Percentiles rank a stretch among this genome's conserved stretches.
These are phyloP conservation scores for Scolopax bukidnonensis DNA, from an alignment of 2,797 vertebrate genomes.

Conservation along the genomic window DNA sequence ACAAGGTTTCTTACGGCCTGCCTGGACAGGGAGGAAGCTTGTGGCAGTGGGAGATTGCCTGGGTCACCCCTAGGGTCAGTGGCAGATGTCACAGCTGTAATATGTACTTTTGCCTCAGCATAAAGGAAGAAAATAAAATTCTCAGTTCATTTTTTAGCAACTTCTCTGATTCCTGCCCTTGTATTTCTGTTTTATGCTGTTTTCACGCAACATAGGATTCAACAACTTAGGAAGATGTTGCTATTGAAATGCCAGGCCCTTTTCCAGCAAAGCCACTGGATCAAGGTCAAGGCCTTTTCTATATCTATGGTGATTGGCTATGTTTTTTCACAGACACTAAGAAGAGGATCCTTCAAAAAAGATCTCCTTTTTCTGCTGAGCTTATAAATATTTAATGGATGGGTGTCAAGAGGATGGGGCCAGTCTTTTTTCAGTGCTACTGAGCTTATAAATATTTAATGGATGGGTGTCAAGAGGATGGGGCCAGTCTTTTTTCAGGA, in stretches of 20 bases:
- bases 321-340: neutral
- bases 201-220: slow-evolving; percentile 29
- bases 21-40: neutral
- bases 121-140: neutral
- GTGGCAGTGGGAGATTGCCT: neutral
- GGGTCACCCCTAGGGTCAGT: neutral
- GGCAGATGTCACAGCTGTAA: neutral
- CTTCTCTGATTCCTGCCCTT: neutral
- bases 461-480: too few species aligned
- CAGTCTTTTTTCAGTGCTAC: neutral
- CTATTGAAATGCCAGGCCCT: neutral
- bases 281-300: neutral
- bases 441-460: neutral
- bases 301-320: neutral
- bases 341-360: neutral
- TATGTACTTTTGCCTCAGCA: neutral
- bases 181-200: slow-evolving; percentile 6
- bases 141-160: neutral
- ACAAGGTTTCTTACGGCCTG: slow-evolving; percentile 3
- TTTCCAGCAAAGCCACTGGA: neutral
- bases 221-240: neutral
- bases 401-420: too few species aligned
- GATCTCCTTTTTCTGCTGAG: neutral
- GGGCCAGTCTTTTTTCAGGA: too few species aligned
- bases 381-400: too few species aligned